Evolutionary conservation across 2,797 vertebrate genomes (phyloP).

Genomic region (Siniperca obscura): DNA sequence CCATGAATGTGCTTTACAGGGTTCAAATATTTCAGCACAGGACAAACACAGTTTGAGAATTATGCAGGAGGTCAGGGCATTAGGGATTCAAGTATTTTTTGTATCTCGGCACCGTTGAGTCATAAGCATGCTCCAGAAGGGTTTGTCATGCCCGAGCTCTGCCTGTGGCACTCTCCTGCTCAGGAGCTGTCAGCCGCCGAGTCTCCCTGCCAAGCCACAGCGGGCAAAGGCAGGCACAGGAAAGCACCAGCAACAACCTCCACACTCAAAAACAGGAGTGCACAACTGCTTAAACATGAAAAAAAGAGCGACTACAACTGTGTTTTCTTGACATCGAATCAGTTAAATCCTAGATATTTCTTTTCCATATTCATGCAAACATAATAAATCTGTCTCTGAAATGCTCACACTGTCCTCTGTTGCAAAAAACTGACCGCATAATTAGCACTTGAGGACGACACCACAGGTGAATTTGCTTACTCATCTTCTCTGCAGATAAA

Average conservation of each 20-base stretch:
- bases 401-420: slow-evolving; percentile 36
- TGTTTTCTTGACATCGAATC: slow-evolving; percentile 25
- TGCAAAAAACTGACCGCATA: slow-evolving; percentile 64
- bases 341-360: neutral
- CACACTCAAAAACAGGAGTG: slow-evolving; percentile 34
- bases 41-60: slow-evolving; percentile 14
- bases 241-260: slow-evolving; percentile 43
- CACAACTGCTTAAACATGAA: slow-evolving; percentile 23
- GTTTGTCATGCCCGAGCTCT: slow-evolving; percentile 61
- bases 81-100: slow-evolving; percentile 23
- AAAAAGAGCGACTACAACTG: slow-evolving; percentile 15
- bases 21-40: slow-evolving; percentile 12
- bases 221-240: slow-evolving; percentile 44
- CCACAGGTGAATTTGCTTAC: slow-evolving; percentile 70
- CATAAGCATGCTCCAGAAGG: slow-evolving; percentile 63
- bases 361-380: slow-evolving; percentile 50
- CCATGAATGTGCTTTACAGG: neutral
- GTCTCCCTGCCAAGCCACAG: slow-evolving; percentile 68
- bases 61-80: slow-evolving; percentile 45
- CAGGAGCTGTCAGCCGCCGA: slow-evolving; percentile 52
- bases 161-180: slow-evolving; percentile 59
- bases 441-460: slow-evolving; percentile 64
- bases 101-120: slow-evolving; percentile 50
- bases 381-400: slow-evolving; percentile 42
- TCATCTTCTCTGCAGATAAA: slow-evolving; percentile 73